These are phyloP conservation scores for Alouatta palliata DNA, from an alignment of 2,113 vertebrate genomes.

Conservation along the genomic window DNA sequence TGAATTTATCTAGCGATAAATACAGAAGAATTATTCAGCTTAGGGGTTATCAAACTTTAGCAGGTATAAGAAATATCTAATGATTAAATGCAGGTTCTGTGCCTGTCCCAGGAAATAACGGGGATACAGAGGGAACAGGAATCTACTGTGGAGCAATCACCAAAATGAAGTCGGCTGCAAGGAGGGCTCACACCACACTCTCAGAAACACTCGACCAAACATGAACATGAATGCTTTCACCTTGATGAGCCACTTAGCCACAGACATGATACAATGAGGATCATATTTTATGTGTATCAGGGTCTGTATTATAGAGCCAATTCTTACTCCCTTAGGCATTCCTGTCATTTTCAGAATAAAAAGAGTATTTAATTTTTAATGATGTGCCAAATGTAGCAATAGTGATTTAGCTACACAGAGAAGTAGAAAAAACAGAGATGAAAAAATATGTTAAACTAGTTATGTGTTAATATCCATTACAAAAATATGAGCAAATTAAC, in stretches of 20 bases:
- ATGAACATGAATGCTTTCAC: rapidly evolving
- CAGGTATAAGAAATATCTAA: neutral
- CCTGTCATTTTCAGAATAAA: neutral
- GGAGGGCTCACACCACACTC: neutral
- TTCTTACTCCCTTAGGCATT: neutral
- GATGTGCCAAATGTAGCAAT: neutral
- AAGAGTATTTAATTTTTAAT: neutral
- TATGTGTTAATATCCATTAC: neutral
- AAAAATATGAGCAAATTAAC: neutral
- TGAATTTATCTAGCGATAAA: neutral
- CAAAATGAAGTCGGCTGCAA: neutral
- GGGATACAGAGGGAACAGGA: neutral
- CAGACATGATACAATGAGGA: rapidly evolving
- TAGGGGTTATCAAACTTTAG: neutral
- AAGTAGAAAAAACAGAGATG: neutral
- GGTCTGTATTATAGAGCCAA: neutral
- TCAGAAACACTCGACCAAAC: neutral
- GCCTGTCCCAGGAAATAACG: neutral
- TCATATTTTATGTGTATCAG: neutral
- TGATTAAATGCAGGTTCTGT: neutral
- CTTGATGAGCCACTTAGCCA: neutral
- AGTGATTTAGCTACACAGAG: neutral
- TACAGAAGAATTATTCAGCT: neutral
- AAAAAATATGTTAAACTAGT: neutral
- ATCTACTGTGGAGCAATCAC: neutral